Base-by-base conservation (phyloP, 2,797 vertebrate species). In the Poecilia wingei region DNA sequence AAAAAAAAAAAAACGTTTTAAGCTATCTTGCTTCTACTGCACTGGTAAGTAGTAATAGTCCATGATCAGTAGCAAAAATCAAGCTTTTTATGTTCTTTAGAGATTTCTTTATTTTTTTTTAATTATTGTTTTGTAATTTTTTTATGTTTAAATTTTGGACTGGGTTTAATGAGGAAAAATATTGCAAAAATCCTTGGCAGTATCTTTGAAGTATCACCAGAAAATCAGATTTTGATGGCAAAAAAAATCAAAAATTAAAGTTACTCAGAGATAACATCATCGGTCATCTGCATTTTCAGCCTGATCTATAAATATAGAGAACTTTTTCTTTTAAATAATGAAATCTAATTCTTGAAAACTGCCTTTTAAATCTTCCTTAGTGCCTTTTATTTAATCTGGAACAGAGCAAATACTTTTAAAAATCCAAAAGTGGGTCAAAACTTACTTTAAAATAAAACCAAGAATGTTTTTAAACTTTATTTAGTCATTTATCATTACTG, bases 371-470 rank as follows among this genome's bases (percentile, higher is more conserved):
- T 16, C 31, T 31, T 31, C 13, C 1, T 31, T 28, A 1, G 57
- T 61, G 57, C 31, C 57, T 31, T 33, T 64, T 2, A 33, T 64
- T 31, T 64, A 64, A 64, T 4, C 7, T 66, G 33, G 0, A 20
- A 39, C 61, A 39, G 20, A 41, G 36, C 7, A 39, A 68, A 39
- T 39, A 22, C 33, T 68, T 68, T 68, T 41, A 12, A 20, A 39
- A 41, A 39, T 68, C 18, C 45, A 51, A 71, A 72, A 31, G n/a
- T 55, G 46, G 20, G 61, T 72, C 55, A 72, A 31, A 33, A 73
- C 53, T 28, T 41, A 43, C 46, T 68, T 9, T 20, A 41, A 45
- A 59, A 75, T n/a, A 46, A 77, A 53, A 74, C 66, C 51, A 39
- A 57, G 41, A 43, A 53, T 22, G 49, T 51, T 22, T 51, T 51